Base-by-base conservation (phyloP, 2,113 vertebrate genomes). In the Hirundichthys speculiger region DNA sequence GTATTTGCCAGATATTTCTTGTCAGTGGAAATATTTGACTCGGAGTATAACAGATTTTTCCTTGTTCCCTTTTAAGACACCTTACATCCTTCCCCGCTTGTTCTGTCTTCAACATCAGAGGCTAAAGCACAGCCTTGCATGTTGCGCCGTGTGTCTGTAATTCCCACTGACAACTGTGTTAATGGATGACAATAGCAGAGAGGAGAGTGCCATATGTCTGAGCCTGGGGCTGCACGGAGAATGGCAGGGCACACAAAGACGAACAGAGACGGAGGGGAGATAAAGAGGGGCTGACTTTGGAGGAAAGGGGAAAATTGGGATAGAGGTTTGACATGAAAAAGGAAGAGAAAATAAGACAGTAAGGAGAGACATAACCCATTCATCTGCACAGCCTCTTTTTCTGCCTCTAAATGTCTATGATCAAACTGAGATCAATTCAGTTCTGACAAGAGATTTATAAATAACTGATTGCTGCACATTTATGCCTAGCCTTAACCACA, bases 121-220 rank as follows among this genome's bases (percentile, higher is more conserved):
- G 73, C 72, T 13, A 9, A 50, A 80, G 72, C 84, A 57, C 53
- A 78, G 78, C 62, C 75, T 75, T 13, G 70, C 83, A 65, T 84
- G 82, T 82, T 86, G 82, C 72, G 65, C 69, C 67, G 41, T 75
- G 86, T 80, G 86, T 81, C 78, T 66, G 64, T 90, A 90, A 91
- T 92, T 90, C 85, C 83, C 80, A 79, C 67, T 89, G 92, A 92
- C 92, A 93, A 90, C 86, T 88, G 88, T 90, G 91, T 90, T 93
- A 91, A 93, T 93, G 88, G 90, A 89, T 86, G 88, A 91, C 88
- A 92, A 92, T 88, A 84, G 87, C 78, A 76, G 76, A 84, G 78
- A 80, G 83, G 76, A 77, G 89, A 80, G 69, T 85, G 74, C 90
- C 91, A 91, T 91, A 92, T 92, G 90, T 86, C 72, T 83, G 68